Base-by-base conservation (phyloP, 2,113 vertebrate genomes). In the Acanthisitta chloris region DNA sequence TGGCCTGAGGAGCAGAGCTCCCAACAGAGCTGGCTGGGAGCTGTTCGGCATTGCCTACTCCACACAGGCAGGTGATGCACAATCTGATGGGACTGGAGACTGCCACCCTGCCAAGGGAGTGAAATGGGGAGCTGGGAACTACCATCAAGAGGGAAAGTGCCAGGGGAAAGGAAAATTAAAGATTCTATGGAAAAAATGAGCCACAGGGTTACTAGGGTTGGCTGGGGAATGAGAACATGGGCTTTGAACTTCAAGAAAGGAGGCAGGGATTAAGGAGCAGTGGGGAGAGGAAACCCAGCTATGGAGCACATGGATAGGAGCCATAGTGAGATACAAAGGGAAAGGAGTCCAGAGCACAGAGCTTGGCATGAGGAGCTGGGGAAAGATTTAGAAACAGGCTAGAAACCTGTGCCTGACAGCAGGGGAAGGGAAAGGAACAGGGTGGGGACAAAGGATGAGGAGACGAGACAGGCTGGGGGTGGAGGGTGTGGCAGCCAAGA, bases 401-500 rank as follows among this genome's bases (percentile, higher is more conserved):
- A 91, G 69, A 78, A 97, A 96, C 96, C 96, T 97, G 96, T 13
- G 54, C 83, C 81, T 93, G 94, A 73, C 76, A 90, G 85, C 81
- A 84, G 24, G 31, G 72, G 64, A 83, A 91, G 29, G 83, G 91
- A 94, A 91, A 81, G 54, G 67, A 96, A 90, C 95, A 92, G 96
- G 96, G 95, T 94, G 95, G 91, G 74, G 78, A 95, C 79, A 91
- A 91, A 92, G 84, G 87, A 87, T 36, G 83, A 87, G 66, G 62
- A 92, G 94, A 82, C 26, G 8, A 92, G 92, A 94, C 91, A 94
- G 62, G 86, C 86, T 89, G 96, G 92, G 94, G 87, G 87, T 31
- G 93, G 93, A 88, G 95, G 91, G 93, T 46, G 95, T 86, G 55
- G 95, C 69, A 92, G 81, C 62, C 29, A 38, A 92, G 85, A 96